Evolutionary conservation across 2,888 invertebrate species (phyloP).

Genomic region (Eumacrocentrus americanus): DNA sequence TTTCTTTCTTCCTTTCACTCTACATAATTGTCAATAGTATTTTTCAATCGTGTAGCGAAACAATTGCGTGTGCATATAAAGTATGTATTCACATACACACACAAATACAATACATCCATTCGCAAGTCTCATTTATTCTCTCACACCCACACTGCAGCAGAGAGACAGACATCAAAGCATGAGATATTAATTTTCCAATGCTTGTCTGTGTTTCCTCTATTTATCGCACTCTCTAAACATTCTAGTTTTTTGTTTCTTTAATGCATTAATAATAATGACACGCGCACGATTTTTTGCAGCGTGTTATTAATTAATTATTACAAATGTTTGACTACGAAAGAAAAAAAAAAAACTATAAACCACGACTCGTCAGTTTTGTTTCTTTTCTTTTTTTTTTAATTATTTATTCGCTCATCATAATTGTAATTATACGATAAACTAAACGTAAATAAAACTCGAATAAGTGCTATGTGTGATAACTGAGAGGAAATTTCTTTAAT

Average conservation of each 20-base stretch:
- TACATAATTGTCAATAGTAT: constrained; percentile 53
- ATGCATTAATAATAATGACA: too few relatives aligned
- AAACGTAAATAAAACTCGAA: constrained; percentile 46
- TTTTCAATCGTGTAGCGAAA: constrained; percentile 51
- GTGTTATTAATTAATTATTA: constrained; percentile 34
- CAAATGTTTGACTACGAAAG: constrained; percentile 48
- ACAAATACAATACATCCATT: constrained; percentile 44
- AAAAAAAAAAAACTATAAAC: constrained; percentile 44
- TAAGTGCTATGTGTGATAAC: constrained; percentile 45
- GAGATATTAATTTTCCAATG: too few relatives aligned
- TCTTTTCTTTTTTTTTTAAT: constrained; percentile 26
- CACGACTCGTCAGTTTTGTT: constrained; percentile 30
- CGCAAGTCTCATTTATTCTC: constrained; percentile 26
- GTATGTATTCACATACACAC: constrained; percentile 34
- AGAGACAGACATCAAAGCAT: constrained; percentile 34
- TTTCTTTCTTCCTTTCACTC: constrained; percentile 37
- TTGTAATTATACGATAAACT: constrained; percentile 29
- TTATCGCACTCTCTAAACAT: too few relatives aligned
- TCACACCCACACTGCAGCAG: constrained; percentile 37
- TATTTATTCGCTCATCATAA: constrained; percentile 2
- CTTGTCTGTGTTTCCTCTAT: too few relatives aligned
- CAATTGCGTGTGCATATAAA: constrained; percentile 46
- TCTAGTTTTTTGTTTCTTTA: background rate
- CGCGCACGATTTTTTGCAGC: background rate
- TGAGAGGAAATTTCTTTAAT: background rate